Conservation (phyloP, 1,140 invertebrate genomes). For the Drosophila nikananu region DNA sequence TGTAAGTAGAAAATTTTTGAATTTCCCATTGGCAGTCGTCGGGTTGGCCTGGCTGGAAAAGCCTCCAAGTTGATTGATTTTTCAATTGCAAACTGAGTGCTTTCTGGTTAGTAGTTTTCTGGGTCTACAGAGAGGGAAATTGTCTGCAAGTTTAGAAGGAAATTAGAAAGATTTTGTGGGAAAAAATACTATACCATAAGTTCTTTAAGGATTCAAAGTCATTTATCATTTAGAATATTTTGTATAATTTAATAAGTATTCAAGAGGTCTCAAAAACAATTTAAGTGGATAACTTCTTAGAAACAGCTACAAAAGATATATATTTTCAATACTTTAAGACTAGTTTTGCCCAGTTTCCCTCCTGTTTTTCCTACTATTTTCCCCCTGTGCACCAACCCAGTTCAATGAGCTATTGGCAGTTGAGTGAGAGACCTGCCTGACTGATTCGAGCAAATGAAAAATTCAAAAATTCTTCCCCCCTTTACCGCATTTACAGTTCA, state of each 20-base stretch:
- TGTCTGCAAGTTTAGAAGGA: not conserved
- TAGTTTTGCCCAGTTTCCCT: no score
- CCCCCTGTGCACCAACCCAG: conserved; percentile 9
- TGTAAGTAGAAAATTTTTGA: conserved; percentile 58
- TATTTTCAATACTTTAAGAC: no score
- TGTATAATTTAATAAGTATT: no score
- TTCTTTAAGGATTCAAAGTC: not conserved
- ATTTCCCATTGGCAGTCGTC: conserved; percentile 31
- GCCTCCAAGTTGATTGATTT: conserved; percentile 58
- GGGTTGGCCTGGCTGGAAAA: conserved; percentile 38
- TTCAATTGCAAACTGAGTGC: conserved; percentile 52
- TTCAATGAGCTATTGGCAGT: conserved; percentile 32
- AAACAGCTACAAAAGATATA: no score
- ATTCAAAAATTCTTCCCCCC: conserved; percentile 16
- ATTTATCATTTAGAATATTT: not conserved
- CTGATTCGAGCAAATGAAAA: conserved; percentile 26
- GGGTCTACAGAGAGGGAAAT: conserved; percentile 18
- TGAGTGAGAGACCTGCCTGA: conserved; percentile 3
- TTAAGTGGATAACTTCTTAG: no score
- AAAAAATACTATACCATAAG: not conserved
- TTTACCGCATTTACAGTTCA: conserved; percentile 30
- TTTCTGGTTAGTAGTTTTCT: conserved; percentile 46
- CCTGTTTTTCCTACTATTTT: not conserved
- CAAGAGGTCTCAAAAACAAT: no score
- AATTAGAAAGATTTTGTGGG: no score